Evolutionary conservation across 2,888 invertebrate genomes (phyloP).

Genomic region (Acanthopleura granulata): DNA sequence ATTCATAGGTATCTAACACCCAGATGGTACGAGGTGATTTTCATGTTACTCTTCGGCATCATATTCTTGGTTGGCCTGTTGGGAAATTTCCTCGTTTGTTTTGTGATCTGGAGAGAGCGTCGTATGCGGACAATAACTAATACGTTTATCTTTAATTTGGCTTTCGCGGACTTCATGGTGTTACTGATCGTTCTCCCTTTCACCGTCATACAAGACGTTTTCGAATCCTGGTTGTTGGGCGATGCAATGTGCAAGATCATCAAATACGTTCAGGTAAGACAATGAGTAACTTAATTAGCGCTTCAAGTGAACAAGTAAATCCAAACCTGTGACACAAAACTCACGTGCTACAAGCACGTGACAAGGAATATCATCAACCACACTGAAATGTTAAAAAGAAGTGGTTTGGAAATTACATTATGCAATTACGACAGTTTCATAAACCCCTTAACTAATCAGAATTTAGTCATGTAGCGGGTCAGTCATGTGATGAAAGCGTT

Average conservation of each 20-base stretch:
- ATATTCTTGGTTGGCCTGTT: slow-evolving; percentile 27
- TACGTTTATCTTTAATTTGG: slow-evolving; percentile 36
- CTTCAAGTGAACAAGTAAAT: too few species aligned
- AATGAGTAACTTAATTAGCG: neutral
- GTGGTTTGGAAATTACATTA: too few species aligned
- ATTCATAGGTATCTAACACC: neutral
- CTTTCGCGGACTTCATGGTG: slow-evolving; percentile 37
- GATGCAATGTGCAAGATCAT: slow-evolving; percentile 34
- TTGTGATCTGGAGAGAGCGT: slow-evolving; percentile 26
- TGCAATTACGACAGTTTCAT: too few species aligned
- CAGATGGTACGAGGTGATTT: slow-evolving; percentile 13
- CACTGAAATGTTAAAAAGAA: too few species aligned
- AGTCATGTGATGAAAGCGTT: too few species aligned
- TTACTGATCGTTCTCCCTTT: slow-evolving; percentile 35
- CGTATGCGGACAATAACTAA: slow-evolving; percentile 37
- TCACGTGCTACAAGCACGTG: too few species aligned
- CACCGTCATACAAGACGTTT: slow-evolving; percentile 31
- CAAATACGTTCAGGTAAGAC: slow-evolving; percentile 31
- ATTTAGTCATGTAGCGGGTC: too few species aligned
- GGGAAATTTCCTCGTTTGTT: slow-evolving; percentile 32
- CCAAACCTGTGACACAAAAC: too few species aligned
- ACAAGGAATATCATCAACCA: too few species aligned
- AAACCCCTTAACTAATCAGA: too few species aligned
- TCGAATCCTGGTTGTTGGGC: slow-evolving; percentile 37
- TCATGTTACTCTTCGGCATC: slow-evolving; percentile 27